Evolutionary conservation across 2,888 invertebrate genomes (phyloP).

Genomic region (Plutella xylostella): DNA sequence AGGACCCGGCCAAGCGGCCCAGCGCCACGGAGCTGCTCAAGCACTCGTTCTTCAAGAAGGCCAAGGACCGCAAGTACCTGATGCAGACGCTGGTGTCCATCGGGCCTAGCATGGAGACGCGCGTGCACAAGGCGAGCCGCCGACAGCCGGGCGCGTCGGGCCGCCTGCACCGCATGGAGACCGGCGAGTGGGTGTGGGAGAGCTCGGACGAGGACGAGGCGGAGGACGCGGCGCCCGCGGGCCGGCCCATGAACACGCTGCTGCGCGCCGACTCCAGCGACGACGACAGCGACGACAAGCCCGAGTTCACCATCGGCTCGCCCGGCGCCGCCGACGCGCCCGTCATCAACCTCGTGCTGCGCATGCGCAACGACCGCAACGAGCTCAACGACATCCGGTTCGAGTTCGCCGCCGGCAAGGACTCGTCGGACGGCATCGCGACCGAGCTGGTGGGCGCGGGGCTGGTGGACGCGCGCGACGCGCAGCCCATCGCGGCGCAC

Average conservation of each 20-base stretch:
- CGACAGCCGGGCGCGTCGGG: constrained; percentile 90
- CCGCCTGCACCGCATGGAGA: constrained; percentile 90
- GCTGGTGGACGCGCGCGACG: constrained; percentile 92
- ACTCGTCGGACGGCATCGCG: constrained; percentile 94
- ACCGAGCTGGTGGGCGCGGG: constrained; percentile 95
- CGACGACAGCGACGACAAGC: constrained; percentile 60
- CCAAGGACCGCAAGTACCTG: constrained; percentile 92
- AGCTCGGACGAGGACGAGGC: constrained; percentile 89
- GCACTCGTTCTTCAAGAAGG: constrained; percentile 98
- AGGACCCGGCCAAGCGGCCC: constrained; percentile 95
- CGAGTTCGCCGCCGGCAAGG: constrained; percentile 94
- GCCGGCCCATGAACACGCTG: constrained; percentile 73
- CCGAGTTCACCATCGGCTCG: constrained; percentile 44
- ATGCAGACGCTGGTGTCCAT: constrained; percentile 88
- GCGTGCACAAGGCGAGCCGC: constrained; percentile 88
- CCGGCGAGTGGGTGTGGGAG: constrained; percentile 99
- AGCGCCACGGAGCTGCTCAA: constrained; percentile 96
- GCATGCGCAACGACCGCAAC: constrained; percentile 90
- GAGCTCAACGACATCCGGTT: constrained; percentile 99
- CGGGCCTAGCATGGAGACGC: constrained; percentile 91
- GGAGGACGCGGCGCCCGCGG: constrained; percentile 62
- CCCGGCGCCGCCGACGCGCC: constrained; percentile 27
- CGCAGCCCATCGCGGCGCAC: constrained; percentile 92
- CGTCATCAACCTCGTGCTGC: constrained; percentile 86
- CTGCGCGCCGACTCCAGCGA: constrained; percentile 72